Evolutionary conservation across 2,113 vertebrate species (phyloP).

Genomic region (Sitta europaea): DNA sequence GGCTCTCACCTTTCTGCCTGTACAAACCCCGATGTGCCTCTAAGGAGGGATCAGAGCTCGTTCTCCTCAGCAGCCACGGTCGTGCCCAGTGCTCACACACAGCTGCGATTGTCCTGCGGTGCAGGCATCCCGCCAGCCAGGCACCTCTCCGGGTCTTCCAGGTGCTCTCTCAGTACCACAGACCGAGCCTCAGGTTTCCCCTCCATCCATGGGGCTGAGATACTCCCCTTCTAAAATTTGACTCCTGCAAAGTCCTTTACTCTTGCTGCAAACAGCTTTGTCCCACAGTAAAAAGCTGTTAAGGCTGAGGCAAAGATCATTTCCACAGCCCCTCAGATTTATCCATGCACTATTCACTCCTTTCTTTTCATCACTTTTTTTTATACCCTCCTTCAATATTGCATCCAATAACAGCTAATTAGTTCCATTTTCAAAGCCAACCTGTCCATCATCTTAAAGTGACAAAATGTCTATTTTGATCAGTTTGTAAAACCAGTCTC

Average conservation of each 20-base stretch:
- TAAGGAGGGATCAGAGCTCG: neutral
- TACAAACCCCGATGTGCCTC: neutral
- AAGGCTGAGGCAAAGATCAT: neutral
- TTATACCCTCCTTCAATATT: neutral
- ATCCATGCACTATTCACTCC: neutral
- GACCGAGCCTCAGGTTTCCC: neutral
- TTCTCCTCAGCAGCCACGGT: neutral
- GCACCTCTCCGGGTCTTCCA: neutral
- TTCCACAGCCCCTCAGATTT: neutral
- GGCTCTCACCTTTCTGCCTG: neutral
- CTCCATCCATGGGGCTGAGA: neutral
- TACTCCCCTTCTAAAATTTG: neutral
- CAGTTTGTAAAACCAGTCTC: neutral
- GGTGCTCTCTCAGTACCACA: neutral
- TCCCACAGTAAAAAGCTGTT: neutral
- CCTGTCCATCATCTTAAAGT: neutral
- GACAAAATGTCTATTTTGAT: neutral
- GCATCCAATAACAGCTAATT: neutral
- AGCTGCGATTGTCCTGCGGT: rapidly evolving
- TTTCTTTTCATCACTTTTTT: neutral
- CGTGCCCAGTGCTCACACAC: neutral
- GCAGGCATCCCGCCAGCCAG: neutral
- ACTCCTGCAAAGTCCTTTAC: neutral
- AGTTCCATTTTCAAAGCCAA: neutral
- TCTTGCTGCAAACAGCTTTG: neutral